These are phyloP conservation scores for Melanotaenia parkinsoni DNA, from an alignment of 2,797 vertebrate species.

Conservation along the genomic window DNA sequence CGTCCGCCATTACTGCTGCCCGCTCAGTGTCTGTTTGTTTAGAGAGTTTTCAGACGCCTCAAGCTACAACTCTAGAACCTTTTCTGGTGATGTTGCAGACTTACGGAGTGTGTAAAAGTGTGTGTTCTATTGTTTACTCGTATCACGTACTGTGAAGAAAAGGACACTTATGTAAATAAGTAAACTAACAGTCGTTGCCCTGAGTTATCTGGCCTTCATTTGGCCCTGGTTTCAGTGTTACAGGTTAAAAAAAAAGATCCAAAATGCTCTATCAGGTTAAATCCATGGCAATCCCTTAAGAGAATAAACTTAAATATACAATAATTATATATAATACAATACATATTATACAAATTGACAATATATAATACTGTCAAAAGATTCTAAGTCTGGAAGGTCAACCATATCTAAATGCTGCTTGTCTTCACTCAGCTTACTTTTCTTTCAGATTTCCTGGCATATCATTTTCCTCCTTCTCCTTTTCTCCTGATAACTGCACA, in stretches of 20 bases:
- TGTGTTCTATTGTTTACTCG: too few relatives aligned
- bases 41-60: too few relatives aligned
- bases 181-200: neutral
- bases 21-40: too few relatives aligned
- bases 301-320: neutral
- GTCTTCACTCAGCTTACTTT: conserved; percentile 21
- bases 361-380: neutral
- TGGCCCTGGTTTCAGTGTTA: neutral
- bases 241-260: neutral
- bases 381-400: conserved; percentile 23
- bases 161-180: too few relatives aligned
- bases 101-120: too few relatives aligned
- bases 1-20: too few relatives aligned
- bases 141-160: too few relatives aligned
- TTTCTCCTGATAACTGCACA: conserved; percentile 36
- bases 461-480: conserved; percentile 25
- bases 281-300: neutral
- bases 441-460: conserved; percentile 24
- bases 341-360: too few relatives aligned
- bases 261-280: neutral
- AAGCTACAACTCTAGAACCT: too few relatives aligned
- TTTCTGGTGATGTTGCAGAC: too few relatives aligned
- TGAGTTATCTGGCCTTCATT: neutral
- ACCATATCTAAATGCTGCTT: conserved; percentile 11
- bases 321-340: too few relatives aligned